Evolutionary conservation across 2,888 invertebrate genomes (phyloP).

Genomic region (Acanthococcus lagerstroemiae): DNA sequence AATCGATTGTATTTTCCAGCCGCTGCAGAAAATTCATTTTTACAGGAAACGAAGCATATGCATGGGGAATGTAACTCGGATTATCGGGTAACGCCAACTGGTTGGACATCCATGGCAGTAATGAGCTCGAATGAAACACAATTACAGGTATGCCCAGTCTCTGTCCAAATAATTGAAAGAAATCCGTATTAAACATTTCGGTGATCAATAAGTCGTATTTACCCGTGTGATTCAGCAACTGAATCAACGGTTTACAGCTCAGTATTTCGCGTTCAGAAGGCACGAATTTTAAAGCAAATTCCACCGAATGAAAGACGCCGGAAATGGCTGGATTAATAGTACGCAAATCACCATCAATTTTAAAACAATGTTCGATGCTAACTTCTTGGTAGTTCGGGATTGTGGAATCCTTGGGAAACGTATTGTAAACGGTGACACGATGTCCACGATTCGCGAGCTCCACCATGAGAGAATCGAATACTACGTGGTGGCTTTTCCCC

Average conservation of each 20-base stretch:
- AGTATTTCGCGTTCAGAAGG: slow-evolving; percentile 1
- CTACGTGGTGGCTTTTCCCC: slow-evolving; percentile 30
- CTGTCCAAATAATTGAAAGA: slow-evolving; percentile 55
- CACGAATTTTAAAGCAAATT: background rate
- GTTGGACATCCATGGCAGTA: slow-evolving; percentile 51
- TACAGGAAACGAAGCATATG: slow-evolving; percentile 15
- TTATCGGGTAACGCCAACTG: slow-evolving; percentile 18
- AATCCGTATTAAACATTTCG: slow-evolving; percentile 63
- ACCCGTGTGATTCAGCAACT: background rate
- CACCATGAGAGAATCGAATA: slow-evolving; percentile 23
- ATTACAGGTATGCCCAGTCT: slow-evolving; percentile 54
- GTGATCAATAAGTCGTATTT: slow-evolving; percentile 55
- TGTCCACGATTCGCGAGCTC: slow-evolving; percentile 29
- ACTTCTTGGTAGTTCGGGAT: slow-evolving; percentile 7
- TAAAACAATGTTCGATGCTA: slow-evolving; percentile 2
- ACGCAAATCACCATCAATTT: too few relatives aligned
- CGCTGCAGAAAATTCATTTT: slow-evolving; percentile 41
- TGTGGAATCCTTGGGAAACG: slow-evolving; percentile 4
- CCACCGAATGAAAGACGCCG: background rate
- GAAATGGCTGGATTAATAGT: too few relatives aligned
- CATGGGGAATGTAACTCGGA: slow-evolving; percentile 24
- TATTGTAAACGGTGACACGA: slow-evolving; percentile 25
- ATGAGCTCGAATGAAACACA: slow-evolving; percentile 48
- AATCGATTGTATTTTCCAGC: slow-evolving; percentile 18
- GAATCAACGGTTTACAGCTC: slow-evolving; percentile 1